Conservation (phyloP, 1,140 invertebrate species). For the Mactra quadrangularis region DNA sequence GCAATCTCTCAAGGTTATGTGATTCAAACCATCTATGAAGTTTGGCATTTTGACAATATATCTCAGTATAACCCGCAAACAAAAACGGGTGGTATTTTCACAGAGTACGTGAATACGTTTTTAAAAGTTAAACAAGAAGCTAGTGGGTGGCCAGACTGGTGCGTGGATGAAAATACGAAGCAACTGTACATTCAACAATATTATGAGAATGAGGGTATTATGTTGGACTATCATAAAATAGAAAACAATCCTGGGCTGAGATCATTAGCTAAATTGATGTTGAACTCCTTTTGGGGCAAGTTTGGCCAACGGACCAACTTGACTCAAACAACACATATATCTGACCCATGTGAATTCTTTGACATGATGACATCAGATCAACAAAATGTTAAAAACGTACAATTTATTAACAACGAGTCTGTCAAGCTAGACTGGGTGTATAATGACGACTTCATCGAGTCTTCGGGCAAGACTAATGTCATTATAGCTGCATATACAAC, state of each 20-base stretch:
- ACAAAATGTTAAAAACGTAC: slow-evolving; percentile 23
- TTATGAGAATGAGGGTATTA: slow-evolving; percentile 76
- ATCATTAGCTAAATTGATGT: slow-evolving; percentile 58
- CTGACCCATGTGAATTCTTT: slow-evolving; percentile 62
- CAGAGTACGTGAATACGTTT: slow-evolving; percentile 63
- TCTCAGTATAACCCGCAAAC: slow-evolving; percentile 55
- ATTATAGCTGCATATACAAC: slow-evolving; percentile 81
- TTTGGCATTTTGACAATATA: slow-evolving; percentile 10
- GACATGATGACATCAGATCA: slow-evolving; percentile 68
- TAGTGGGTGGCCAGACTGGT: slow-evolving; percentile 56
- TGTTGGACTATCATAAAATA: slow-evolving; percentile 77
- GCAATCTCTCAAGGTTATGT: slow-evolving; percentile 2
- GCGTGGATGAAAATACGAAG: slow-evolving; percentile 38
- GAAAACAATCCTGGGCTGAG: slow-evolving; percentile 75
- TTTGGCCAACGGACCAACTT: slow-evolving; percentile 61
- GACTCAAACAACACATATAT: slow-evolving; percentile 71
- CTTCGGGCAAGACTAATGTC: slow-evolving; percentile 72
- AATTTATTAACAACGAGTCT: slow-evolving; percentile 35
- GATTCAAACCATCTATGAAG: background rate
- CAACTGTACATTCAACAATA: slow-evolving; percentile 77
- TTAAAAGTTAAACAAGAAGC: slow-evolving; percentile 66
- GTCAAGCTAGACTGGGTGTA: slow-evolving; percentile 27
- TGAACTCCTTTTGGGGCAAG: slow-evolving; percentile 72
- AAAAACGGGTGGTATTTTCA: slow-evolving; percentile 49
- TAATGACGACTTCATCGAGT: background rate